phyloP scores from a whole-genome alignment of 2,888 invertebrate genomes.

The Stenurella melanura region DNA sequence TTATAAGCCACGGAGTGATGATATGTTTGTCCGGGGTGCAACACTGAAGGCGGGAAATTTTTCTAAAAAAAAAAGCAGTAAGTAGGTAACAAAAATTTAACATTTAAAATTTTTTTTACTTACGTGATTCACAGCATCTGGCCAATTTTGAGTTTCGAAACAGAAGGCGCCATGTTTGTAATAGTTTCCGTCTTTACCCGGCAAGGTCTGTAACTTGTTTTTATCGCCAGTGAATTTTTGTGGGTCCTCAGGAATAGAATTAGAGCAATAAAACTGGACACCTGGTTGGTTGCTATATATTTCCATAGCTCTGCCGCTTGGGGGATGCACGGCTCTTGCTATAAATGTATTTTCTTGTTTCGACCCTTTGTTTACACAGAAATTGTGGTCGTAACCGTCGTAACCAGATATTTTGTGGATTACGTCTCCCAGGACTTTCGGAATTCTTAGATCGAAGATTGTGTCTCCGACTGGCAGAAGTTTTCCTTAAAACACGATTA shows the following conservation, averaged over 20 bases:
- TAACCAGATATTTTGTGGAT: conserved; percentile 79
- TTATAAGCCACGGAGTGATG: conserved; percentile 68
- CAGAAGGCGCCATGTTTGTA: conserved; percentile 82
- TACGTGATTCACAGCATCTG: conserved; percentile 91
- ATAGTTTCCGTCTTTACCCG: conserved; percentile 64
- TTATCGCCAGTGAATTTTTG: conserved; percentile 59
- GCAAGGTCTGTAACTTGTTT: conserved; percentile 47
- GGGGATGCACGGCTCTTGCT: conserved; percentile 81
- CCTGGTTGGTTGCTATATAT: conserved; percentile 92
- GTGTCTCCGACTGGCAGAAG: conserved; percentile 83
- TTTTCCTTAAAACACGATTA: conserved; percentile 76
- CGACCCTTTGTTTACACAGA: conserved; percentile 81
- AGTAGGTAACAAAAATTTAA: background rate
- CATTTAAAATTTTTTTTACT: conserved; percentile 63
- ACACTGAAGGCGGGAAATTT: conserved; percentile 84
- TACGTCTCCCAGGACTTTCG: conserved; percentile 80
- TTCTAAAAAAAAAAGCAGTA: conserved; percentile 76
- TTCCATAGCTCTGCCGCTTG: conserved; percentile 80
- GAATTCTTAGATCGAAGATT: conserved; percentile 83
- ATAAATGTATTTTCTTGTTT: conserved; percentile 78
- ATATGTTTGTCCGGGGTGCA: conserved; percentile 84
- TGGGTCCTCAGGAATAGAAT: conserved; percentile 79
- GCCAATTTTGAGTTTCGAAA: conserved; percentile 94
- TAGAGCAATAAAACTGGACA: conserved; percentile 92
- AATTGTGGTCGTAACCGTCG: conserved; percentile 90